Conservation (phyloP, 2,113 vertebrate species). For the Xenus cinereus region DNA sequence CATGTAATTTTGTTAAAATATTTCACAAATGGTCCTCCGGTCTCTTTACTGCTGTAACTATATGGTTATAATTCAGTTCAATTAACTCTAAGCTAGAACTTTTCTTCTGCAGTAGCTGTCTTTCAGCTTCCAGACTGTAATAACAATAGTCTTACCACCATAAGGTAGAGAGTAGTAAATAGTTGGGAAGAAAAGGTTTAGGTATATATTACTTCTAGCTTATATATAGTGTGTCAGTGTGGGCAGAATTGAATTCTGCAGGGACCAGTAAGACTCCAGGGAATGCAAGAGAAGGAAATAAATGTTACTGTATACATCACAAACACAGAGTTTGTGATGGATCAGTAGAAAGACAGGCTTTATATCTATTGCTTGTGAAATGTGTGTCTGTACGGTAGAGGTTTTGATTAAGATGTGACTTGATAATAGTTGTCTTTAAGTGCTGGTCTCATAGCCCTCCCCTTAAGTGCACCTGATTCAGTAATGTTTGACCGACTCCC, state of each 20-base stretch:
- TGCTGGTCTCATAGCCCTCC: not conserved
- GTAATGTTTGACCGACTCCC: not conserved
- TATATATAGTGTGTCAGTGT: not conserved
- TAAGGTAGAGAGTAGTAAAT: not conserved
- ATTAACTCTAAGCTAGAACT: not conserved
- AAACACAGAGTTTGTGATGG: not conserved
- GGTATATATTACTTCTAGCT: not conserved
- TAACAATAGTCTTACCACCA: not conserved
- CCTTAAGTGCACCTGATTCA: not conserved
- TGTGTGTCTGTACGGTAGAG: not conserved
- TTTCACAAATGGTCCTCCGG: not conserved
- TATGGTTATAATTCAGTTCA: not conserved
- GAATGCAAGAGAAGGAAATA: conserved; percentile 4
- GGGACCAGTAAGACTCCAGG: not conserved
- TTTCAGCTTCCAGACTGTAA: not conserved
- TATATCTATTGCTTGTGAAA: not conserved
- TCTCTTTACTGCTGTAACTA: not conserved
- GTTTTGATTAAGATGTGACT: not conserved
- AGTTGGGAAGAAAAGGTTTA: not conserved
- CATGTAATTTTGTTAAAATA: not conserved
- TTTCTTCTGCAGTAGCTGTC: not conserved
- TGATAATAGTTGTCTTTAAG: not conserved
- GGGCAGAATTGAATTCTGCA: not conserved
- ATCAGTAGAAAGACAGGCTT: not conserved
- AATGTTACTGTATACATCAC: not conserved